Conservation (phyloP, 2,113 vertebrate genomes). For the Parus major region DNA sequence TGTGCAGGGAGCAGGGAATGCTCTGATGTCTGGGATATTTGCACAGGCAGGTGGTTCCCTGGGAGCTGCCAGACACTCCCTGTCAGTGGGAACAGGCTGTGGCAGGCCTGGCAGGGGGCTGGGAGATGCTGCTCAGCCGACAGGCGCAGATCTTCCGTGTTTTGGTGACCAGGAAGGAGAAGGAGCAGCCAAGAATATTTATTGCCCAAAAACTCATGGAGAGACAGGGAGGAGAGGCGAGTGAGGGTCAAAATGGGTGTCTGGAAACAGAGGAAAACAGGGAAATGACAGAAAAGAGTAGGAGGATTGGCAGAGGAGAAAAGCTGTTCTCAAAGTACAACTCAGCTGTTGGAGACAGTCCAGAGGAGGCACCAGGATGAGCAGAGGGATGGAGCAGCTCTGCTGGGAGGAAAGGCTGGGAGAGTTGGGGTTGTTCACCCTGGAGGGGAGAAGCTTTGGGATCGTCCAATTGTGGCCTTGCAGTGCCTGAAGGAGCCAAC, state of each 20-base stretch:
- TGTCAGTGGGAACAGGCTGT: background rate
- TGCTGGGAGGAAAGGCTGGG: background rate
- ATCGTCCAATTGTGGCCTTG: accelerated
- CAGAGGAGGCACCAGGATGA: background rate
- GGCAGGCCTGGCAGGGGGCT: background rate
- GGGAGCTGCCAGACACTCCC: background rate
- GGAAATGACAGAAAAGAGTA: background rate
- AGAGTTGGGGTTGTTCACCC: background rate
- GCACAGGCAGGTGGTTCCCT: background rate
- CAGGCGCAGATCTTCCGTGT: background rate
- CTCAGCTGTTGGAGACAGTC: background rate
- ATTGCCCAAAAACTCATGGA: background rate
- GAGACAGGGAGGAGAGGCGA: background rate
- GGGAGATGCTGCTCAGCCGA: background rate
- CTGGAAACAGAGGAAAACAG: background rate
- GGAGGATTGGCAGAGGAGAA: background rate
- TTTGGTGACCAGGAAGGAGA: background rate
- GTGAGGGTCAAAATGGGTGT: background rate
- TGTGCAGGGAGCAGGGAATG: background rate
- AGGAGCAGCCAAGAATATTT: background rate
- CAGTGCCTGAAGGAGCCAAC: background rate
- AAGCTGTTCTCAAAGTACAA: background rate
- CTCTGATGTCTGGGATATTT: background rate
- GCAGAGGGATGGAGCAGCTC: background rate
- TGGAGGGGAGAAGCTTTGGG: background rate